Percentiles rank a stretch among this genome's conserved stretches.
Conservation (phyloP, 2,797 vertebrate genomes). For the Falco columbarius region DNA sequence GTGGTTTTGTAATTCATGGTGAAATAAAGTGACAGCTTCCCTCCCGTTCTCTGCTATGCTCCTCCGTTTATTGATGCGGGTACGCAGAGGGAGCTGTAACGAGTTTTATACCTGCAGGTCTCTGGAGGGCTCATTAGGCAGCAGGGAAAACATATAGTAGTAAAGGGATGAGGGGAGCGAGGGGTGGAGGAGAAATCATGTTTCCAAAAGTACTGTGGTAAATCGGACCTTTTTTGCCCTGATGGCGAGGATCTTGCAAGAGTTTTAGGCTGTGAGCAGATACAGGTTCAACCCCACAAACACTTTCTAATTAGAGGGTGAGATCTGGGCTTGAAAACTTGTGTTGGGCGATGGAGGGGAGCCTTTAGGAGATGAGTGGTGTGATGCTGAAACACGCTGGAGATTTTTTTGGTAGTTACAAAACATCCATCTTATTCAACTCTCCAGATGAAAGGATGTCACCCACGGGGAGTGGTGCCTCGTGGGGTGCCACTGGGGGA, state of each 20-base stretch:
- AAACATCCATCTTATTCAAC: background rate
- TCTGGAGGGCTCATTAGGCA: constrained; percentile 82
- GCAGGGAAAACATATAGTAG: constrained; percentile 73
- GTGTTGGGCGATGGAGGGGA: background rate
- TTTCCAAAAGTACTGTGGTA: constrained; percentile 64
- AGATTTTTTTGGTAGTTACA: background rate
- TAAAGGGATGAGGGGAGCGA: constrained; percentile 60
- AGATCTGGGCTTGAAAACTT: background rate
- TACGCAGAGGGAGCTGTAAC: constrained; percentile 70
- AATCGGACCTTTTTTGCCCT: constrained; percentile 9
- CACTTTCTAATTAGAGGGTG: background rate
- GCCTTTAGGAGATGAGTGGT: background rate
- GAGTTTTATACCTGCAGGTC: constrained; percentile 78
- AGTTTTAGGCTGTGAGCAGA: background rate
- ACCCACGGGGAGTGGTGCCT: accelerated
- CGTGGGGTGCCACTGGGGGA: accelerated
- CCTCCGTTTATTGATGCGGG: constrained; percentile 75
- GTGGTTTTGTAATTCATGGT: constrained; percentile 75
- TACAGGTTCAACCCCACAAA: background rate
- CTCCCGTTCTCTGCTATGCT: constrained; percentile 46
- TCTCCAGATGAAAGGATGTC: background rate
- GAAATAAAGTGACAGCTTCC: constrained; percentile 76
- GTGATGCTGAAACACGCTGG: background rate
- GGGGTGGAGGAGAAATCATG: constrained; percentile 62
- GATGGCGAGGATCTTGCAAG: background rate